These are phyloP conservation scores for Trachelus tabidus DNA, from an alignment of 2,888 invertebrate species.

Conservation along the genomic window DNA sequence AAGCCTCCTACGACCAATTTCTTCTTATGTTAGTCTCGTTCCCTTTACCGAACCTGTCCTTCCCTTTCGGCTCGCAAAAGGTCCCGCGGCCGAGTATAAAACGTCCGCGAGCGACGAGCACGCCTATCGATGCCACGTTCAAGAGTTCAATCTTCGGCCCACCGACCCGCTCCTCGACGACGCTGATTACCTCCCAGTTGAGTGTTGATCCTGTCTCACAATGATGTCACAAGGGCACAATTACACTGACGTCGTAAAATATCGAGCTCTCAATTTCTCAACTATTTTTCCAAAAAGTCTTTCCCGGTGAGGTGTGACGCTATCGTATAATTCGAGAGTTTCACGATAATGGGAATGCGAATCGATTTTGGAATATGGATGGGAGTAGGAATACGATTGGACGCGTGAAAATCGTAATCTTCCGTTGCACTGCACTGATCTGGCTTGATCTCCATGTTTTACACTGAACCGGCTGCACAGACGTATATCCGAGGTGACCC, in stretches of 20 bases:
- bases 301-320: neutral
- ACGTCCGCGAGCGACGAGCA: neutral
- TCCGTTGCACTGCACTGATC: neutral
- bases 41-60: neutral
- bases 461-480: neutral
- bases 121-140: neutral
- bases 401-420: neutral
- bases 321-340: neutral
- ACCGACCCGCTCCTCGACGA: slow-evolving; percentile 12
- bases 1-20: neutral
- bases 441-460: neutral
- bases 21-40: neutral
- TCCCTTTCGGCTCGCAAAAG: neutral
- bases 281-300: neutral
- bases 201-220: neutral
- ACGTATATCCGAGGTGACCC: neutral
- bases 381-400: neutral
- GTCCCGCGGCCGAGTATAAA: neutral
- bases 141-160: neutral
- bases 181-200: slow-evolving; percentile 1
- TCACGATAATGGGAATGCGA: neutral
- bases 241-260: neutral
- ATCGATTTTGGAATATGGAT: neutral
- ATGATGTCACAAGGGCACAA: neutral
- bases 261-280: neutral